Evolutionary conservation across 1,140 invertebrate genomes (phyloP), one percentile per base, ranked within the genome.

Genomic region (Gryllus bimaculatus): DNA sequence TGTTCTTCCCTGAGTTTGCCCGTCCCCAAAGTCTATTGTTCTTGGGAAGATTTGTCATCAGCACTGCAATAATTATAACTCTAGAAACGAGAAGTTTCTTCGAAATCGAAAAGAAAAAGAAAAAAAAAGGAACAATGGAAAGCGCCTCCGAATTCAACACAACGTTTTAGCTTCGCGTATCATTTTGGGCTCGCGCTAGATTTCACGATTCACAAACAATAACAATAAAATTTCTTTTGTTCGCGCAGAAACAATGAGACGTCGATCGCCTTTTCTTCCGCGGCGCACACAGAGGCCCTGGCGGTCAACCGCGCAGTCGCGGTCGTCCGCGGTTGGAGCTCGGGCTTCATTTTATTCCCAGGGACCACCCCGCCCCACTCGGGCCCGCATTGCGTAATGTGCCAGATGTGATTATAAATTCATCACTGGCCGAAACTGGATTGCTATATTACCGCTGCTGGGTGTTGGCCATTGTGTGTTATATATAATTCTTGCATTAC

Each of bases 321-420:
- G 54, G 18, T 15, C 18, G 54, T 7, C 18, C 10, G 54, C 54
- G 54, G 10, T 13, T 18, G 18, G 54, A 18, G 54, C 54, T 18
- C 54, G 0, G 18, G 54, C 8, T 10, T 7, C 10, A 18, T 66
- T 66, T 18, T 66, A 66, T 66, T 66, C 18, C 54, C 0, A 66
- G 10, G 10, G 54, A 13, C 18, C 18, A 13, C 54, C 54, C 54
- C 54, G 10, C 7, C 18, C 54, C 54, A 66, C 18, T 39, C 26
- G 26, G 1, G 26, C 26, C 10, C 18, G 54, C 54, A 66, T 66
- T 66, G 18, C 54, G 54, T 66, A 13, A 66, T 66, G 54, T 66
- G 54, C 54, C 54, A 66, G 54, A 66, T 66, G 54, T 66, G 54
- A 66, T 66, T 66, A 66, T 66, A 66, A 66, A 66, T 66, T 66